These are phyloP conservation scores for Willowsia nigromaculata DNA, from an alignment of 2,888 invertebrate genomes.

Conservation along the genomic window DNA sequence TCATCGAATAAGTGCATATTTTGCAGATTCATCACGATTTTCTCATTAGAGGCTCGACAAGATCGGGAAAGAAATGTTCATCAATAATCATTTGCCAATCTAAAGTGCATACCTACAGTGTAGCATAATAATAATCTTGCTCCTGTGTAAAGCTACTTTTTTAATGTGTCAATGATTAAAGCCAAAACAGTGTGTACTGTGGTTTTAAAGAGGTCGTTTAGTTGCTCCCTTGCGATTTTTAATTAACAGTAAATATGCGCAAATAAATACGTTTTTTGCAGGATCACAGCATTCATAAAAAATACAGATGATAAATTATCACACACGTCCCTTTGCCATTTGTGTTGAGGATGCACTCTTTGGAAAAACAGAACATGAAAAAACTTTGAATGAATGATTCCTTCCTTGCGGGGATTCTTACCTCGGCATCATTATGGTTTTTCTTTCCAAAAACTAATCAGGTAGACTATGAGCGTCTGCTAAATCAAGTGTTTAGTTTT, in stretches of 20 bases:
- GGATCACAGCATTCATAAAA: not conserved
- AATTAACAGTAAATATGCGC: conserved; percentile 44
- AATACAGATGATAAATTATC: not conserved
- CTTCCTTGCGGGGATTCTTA: conserved; percentile 10
- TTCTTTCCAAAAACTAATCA: not conserved
- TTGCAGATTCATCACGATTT: conserved; percentile 69
- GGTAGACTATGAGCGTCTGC: not conserved
- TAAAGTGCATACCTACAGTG: not conserved
- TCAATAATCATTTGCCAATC: conserved; percentile 42
- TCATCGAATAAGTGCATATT: conserved; percentile 21
- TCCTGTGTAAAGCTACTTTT: not conserved
- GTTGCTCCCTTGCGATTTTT: conserved; percentile 59
- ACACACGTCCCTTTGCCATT: not conserved
- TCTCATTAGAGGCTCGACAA: conserved; percentile 54
- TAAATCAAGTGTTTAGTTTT: not conserved
- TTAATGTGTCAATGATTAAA: not conserved
- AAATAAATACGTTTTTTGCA: conserved; percentile 20
- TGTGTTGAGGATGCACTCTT: too few species aligned
- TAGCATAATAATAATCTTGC: not conserved
- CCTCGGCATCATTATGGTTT: not conserved
- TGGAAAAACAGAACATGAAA: not conserved
- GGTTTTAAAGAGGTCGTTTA: conserved; percentile 41
- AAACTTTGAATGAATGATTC: conserved; percentile 8
- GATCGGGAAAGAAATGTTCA: conserved; percentile 13
- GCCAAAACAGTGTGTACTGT: not conserved